Conservation (phyloP, 2,888 invertebrate species). For the Drosophila neonasuta region DNA sequence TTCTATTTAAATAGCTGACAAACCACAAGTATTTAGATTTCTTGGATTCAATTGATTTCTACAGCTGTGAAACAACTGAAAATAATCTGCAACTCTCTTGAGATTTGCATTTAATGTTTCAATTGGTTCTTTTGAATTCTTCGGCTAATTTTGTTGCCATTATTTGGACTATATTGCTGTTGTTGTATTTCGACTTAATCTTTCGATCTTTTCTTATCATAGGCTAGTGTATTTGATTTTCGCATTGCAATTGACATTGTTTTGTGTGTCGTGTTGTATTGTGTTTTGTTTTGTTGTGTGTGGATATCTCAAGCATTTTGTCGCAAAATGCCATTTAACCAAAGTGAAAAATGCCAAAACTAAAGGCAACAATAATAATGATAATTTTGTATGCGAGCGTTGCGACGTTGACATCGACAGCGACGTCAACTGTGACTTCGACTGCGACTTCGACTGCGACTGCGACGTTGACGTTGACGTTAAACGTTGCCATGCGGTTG, state of each 20-base stretch:
- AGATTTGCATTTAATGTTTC: not conserved
- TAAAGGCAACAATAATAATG: constrained; percentile 55
- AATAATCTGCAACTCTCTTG: not conserved
- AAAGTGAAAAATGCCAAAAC: constrained; percentile 46
- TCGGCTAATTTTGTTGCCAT: not conserved
- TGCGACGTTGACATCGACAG: constrained; percentile 17
- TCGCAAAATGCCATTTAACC: constrained; percentile 59
- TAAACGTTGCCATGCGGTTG: constrained; percentile 47
- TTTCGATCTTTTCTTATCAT: not conserved
- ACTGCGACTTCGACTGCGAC: constrained; percentile 1
- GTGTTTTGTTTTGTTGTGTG: no score
- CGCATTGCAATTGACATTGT: constrained; percentile 12
- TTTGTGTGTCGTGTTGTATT: not conserved
- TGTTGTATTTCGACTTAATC: not conserved
- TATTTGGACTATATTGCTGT: no score
- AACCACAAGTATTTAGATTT: no score
- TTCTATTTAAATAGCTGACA: no score
- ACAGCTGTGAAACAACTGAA: no score
- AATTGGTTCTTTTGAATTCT: not conserved
- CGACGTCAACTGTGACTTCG: constrained; percentile 14
- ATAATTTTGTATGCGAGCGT: constrained; percentile 51
- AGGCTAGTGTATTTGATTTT: constrained; percentile 17
- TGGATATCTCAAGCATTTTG: constrained; percentile 23
- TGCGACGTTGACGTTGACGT: constrained; percentile 29
- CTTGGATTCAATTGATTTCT: no score